These are phyloP conservation scores for Maccullochella peelii DNA, from an alignment of 2,113 vertebrate genomes.

Conservation along the genomic window DNA sequence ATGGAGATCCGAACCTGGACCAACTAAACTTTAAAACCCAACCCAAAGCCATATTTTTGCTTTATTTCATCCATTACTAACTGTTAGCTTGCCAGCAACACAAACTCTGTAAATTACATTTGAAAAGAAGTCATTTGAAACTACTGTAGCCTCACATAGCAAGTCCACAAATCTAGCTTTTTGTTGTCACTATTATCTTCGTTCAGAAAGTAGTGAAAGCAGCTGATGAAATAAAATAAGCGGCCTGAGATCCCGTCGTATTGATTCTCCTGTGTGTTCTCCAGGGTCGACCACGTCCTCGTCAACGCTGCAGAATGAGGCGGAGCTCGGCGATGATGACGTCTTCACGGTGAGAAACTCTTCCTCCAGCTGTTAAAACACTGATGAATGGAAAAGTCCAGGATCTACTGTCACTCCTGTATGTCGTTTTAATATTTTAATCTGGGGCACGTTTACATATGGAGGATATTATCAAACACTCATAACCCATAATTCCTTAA, in stretches of 20 bases:
- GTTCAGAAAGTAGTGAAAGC: neutral
- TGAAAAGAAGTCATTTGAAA: neutral
- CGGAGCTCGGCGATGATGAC: conserved; percentile 93
- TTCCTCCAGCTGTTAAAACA: conserved; percentile 1
- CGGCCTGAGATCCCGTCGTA: too few species aligned
- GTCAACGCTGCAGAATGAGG: conserved; percentile 93
- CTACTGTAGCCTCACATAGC: neutral
- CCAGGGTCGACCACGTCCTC: conserved; percentile 95
- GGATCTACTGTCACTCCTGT: neutral
- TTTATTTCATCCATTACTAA: neutral
- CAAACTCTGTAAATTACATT: neutral
- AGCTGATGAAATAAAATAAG: neutral
- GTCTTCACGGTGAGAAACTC: conserved; percentile 91
- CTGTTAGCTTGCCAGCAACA: neutral
- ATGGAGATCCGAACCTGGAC: neutral
- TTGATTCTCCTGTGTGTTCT: conserved; percentile 4
- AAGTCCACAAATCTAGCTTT: neutral
- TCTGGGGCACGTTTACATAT: neutral
- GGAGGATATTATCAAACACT: neutral
- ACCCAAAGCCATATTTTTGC: neutral
- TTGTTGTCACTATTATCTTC: neutral
- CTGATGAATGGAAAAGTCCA: neutral
- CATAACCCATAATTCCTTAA: neutral
- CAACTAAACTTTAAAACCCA: neutral
- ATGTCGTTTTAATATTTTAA: too few species aligned